These are phyloP conservation scores for Dorcus hopei DNA, from an alignment of 2,888 invertebrate species.

Conservation along the genomic window DNA sequence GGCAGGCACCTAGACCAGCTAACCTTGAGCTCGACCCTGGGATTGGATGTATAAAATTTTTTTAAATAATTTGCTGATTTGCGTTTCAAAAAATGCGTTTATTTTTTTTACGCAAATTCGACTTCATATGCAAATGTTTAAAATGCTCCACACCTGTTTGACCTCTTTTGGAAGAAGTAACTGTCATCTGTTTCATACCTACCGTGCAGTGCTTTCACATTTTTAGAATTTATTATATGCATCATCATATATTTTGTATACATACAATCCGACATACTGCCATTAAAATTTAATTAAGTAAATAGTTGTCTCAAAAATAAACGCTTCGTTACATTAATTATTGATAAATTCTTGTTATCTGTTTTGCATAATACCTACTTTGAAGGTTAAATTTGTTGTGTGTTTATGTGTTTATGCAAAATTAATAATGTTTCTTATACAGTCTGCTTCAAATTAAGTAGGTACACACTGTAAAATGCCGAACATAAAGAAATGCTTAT, in stretches of 20 bases:
- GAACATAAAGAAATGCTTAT: too few species aligned
- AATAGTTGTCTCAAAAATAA: too few species aligned
- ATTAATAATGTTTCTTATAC: too few species aligned
- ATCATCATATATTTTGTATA: neutral
- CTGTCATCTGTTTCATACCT: constrained; percentile 23
- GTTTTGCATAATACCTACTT: too few species aligned
- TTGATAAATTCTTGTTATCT: too few species aligned
- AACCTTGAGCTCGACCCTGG: constrained; percentile 42
- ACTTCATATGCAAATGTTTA: constrained; percentile 31
- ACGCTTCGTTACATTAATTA: too few species aligned
- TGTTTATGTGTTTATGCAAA: too few species aligned
- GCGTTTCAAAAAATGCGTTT: constrained; percentile 24
- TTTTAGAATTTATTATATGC: constrained; percentile 20
- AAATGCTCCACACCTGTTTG: constrained; percentile 39
- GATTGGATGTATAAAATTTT: constrained; percentile 26
- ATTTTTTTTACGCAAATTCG: constrained; percentile 15
- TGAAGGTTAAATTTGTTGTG: too few species aligned
- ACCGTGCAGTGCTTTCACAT: constrained; percentile 34
- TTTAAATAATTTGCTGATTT: constrained; percentile 31
- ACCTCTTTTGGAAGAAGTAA: constrained; percentile 38
- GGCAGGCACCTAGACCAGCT: constrained; percentile 32
- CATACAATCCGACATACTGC: too few species aligned
- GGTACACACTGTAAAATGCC: too few species aligned
- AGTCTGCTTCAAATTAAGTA: too few species aligned
- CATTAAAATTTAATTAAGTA: too few species aligned